A percentile compares a stretch with the other conserved stretches of the same genome.
phyloP scores from a whole-genome alignment of 2,888 invertebrate genomes.

The Idaea dimidiata region DNA sequence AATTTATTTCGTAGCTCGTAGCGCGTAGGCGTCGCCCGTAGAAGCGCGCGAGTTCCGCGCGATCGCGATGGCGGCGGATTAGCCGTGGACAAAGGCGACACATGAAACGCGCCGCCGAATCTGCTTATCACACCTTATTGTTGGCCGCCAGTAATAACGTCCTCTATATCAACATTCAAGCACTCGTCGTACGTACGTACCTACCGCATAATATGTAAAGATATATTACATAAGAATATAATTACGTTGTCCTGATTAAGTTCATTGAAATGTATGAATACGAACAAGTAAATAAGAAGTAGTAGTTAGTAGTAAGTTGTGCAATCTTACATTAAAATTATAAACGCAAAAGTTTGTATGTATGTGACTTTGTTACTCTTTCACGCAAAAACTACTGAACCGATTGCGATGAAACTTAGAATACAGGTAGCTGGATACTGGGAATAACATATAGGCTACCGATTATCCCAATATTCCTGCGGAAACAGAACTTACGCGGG shows the following conservation, averaged over 20 bases:
- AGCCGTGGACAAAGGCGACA: slow-evolving; percentile 69
- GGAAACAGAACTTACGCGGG: no score
- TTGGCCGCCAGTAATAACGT: slow-evolving; percentile 65
- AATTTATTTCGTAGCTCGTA: slow-evolving; percentile 26
- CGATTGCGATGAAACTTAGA: no score
- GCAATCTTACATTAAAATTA: no score
- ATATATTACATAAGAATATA: slow-evolving; percentile 32
- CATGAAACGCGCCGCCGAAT: slow-evolving; percentile 75
- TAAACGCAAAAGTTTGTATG: no score
- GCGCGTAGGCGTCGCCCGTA: slow-evolving; percentile 39
- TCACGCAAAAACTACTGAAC: no score
- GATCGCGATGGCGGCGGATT: slow-evolving; percentile 55
- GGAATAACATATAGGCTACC: no score
- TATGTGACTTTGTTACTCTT: no score
- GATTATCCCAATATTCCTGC: no score
- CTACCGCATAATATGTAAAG: slow-evolving; percentile 43
- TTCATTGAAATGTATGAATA: neutral
- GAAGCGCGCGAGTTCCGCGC: slow-evolving; percentile 14
- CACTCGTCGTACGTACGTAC: slow-evolving; percentile 25
- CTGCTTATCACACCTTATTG: slow-evolving; percentile 75
- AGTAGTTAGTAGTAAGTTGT: no score
- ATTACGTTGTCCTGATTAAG: slow-evolving; percentile 25
- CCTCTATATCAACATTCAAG: slow-evolving; percentile 63
- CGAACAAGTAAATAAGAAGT: no score
- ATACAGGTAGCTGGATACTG: no score